A percentile compares a stretch with the other conserved stretches of the same genome.
Evolutionary conservation across 2,888 invertebrate species (phyloP).

Genomic region (Cheilosia grossa): DNA sequence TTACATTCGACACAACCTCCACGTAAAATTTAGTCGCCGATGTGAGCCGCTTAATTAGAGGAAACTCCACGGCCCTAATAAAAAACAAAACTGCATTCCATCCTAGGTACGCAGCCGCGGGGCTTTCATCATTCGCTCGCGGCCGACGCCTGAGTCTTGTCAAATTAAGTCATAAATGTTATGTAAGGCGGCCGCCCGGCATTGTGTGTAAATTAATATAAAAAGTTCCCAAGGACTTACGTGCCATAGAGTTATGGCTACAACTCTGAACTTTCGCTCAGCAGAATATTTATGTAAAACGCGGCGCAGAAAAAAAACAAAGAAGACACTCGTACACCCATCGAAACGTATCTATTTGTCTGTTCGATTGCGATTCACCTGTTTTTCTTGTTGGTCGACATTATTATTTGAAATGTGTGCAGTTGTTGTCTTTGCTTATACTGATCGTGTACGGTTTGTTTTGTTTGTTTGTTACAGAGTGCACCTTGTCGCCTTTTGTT

Average conservation of each 20-base stretch:
- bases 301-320: neutral
- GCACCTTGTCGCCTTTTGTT: slow-evolving; percentile 91
- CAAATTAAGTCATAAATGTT: slow-evolving; percentile 64
- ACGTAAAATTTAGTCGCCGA: slow-evolving; percentile 23
- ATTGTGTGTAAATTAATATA: slow-evolving; percentile 50
- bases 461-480: slow-evolving; percentile 86
- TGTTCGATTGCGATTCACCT: slow-evolving; percentile 51
- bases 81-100: neutral
- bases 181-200: slow-evolving; percentile 24
- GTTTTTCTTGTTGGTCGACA: slow-evolving; percentile 45
- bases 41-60: slow-evolving; percentile 39
- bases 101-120: slow-evolving; percentile 13
- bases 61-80: slow-evolving; percentile 1
- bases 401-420: slow-evolving; percentile 18
- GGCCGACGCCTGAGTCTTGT: neutral
- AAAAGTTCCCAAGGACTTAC: slow-evolving; percentile 44
- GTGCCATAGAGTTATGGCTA: neutral
- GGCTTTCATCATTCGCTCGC: slow-evolving; percentile 17
- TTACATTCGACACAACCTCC: neutral
- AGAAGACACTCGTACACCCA: slow-evolving; percentile 2
- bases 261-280: slow-evolving; percentile 60
- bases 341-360: slow-evolving; percentile 58
- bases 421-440: slow-evolving; percentile 9
- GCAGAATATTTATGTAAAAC: slow-evolving; percentile 48
- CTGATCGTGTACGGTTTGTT: slow-evolving; percentile 56